These are phyloP conservation scores for Anadara kagoshimensis DNA, from an alignment of 1,140 invertebrate genomes.

Conservation along the genomic window DNA sequence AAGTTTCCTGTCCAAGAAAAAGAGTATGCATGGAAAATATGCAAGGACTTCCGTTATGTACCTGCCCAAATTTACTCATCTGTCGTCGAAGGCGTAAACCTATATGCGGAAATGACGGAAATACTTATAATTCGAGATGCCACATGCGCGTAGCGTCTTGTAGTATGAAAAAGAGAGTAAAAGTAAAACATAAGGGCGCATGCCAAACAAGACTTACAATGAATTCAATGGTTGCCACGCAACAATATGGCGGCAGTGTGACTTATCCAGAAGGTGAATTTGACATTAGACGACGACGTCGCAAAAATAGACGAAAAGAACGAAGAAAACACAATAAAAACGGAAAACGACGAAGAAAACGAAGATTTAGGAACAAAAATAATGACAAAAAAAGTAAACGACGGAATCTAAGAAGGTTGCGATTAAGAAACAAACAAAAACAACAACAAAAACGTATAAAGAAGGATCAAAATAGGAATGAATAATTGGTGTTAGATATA, in stretches of 20 bases:
- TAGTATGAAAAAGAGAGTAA: slow-evolving; percentile 44
- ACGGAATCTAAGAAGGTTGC: too few species aligned
- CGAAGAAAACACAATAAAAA: slow-evolving; percentile 25
- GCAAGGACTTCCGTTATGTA: slow-evolving; percentile 62
- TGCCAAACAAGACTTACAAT: slow-evolving; percentile 23
- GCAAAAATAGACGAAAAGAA: slow-evolving; percentile 21
- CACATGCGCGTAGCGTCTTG: slow-evolving; percentile 57
- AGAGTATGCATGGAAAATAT: slow-evolving; percentile 61
- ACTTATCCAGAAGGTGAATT: slow-evolving; percentile 39
- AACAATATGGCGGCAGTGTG: slow-evolving; percentile 23
- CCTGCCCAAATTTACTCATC: slow-evolving; percentile 56
- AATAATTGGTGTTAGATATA: too few species aligned
- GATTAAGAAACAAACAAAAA: too few species aligned
- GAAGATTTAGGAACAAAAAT: slow-evolving; percentile 29
- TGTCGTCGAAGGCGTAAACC: slow-evolving; percentile 44
- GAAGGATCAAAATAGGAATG: too few species aligned
- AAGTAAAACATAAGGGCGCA: slow-evolving; percentile 42
- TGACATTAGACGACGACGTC: slow-evolving; percentile 22
- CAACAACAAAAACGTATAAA: too few species aligned
- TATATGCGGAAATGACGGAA: slow-evolving; percentile 52
- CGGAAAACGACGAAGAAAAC: slow-evolving; percentile 19
- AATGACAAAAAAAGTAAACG: too few species aligned
- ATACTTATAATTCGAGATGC: slow-evolving; percentile 55
- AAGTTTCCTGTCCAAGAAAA: slow-evolving; percentile 58
- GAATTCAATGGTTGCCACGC: slow-evolving; percentile 26